These are phyloP conservation scores for Emmelina monodactyla DNA, from an alignment of 2,888 invertebrate species.

Conservation along the genomic window DNA sequence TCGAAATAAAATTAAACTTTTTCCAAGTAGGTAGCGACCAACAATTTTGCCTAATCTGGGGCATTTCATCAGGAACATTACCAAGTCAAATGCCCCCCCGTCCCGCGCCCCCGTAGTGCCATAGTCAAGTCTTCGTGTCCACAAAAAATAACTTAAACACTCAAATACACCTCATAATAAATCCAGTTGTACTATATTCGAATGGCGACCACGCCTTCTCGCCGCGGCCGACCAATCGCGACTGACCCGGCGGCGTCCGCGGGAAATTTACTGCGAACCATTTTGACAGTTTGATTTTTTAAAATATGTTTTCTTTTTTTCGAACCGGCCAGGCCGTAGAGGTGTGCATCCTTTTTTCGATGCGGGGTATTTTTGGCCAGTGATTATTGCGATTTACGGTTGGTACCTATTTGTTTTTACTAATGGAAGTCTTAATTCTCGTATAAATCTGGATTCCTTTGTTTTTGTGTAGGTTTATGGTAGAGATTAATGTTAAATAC, in stretches of 20 bases:
- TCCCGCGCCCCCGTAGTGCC: slow-evolving; percentile 26
- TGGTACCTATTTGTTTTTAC: slow-evolving; percentile 31
- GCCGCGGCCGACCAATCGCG: slow-evolving; percentile 1
- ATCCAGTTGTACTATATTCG: slow-evolving; percentile 38
- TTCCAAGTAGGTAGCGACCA: no score
- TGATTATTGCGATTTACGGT: slow-evolving; percentile 48
- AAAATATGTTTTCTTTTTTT: slow-evolving; percentile 27
- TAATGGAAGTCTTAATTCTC: slow-evolving; percentile 40
- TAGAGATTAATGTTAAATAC: slow-evolving; percentile 2
- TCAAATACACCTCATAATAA: slow-evolving; percentile 58
- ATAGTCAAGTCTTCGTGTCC: slow-evolving; percentile 2
- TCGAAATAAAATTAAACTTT: no score
- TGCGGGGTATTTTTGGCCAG: slow-evolving; percentile 40
- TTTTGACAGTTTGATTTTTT: slow-evolving; percentile 62
- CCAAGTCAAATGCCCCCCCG: slow-evolving; percentile 36
- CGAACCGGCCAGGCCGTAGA: slow-evolving; percentile 26
- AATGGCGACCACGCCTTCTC: slow-evolving; percentile 16
- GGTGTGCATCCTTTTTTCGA: slow-evolving; percentile 32
- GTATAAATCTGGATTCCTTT: slow-evolving; percentile 17
- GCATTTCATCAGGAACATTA: slow-evolving; percentile 6
- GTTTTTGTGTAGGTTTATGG: slow-evolving; percentile 6
- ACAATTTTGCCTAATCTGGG: slow-evolving; percentile 1
- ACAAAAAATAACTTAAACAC: slow-evolving; percentile 17
- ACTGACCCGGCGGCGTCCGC: slow-evolving; percentile 40
- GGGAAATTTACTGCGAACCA: slow-evolving; percentile 55